Base-by-base conservation (phyloP, 2,797 vertebrate species). In the Crossoptilon crossoptilon region DNA sequence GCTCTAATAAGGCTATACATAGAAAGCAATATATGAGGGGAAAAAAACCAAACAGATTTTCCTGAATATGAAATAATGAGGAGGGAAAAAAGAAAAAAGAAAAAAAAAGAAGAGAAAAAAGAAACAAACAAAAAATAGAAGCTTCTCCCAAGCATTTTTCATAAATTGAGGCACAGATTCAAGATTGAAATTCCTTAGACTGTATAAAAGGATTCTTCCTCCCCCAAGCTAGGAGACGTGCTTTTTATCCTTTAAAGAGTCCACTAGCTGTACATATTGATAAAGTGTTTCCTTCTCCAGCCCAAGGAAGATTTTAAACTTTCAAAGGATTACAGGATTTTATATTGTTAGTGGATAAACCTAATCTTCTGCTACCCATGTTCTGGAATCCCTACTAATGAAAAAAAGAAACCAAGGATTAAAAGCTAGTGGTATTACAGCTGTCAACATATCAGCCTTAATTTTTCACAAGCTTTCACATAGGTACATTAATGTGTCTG, bases 271-370 rank as follows among this genome's bases (percentile, higher is more conserved):
- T 93, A 96, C 76, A 92, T 93, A 95, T 95, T 95, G 94, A 95
- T 89, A 96, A 94, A 94, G 48, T 44, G 41, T 74, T 91, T 95
- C 87, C 68, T 92, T 92, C 80, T 84, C 46, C 76, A 92, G 91
- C 41, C 92, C 87, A 90, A 88, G 87, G 71, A 96, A 96, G 94
- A 95, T 96, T 96, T 94, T 95, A 96, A 96, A 96, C 80, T 96
- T 95, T 91, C 93, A 95, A 55, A 76, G 93, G 94, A 96, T 96
- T 96, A 96, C 91, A 96, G 85, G 93, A 95, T 96, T 96, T 96
- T 93, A 94, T 90, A 94, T 92, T 96, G 92, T 95, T 95, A 95
- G 91, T 95, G 93, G 95, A 93, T 96, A 95, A 96, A 94, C 87
- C 76, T 95, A 95, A 96, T 95, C 95, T 96, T 94, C 83, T 84